These are phyloP conservation scores for Aulostomus chinensis DNA, from an alignment of 2,797 vertebrate species.

Conservation along the genomic window DNA sequence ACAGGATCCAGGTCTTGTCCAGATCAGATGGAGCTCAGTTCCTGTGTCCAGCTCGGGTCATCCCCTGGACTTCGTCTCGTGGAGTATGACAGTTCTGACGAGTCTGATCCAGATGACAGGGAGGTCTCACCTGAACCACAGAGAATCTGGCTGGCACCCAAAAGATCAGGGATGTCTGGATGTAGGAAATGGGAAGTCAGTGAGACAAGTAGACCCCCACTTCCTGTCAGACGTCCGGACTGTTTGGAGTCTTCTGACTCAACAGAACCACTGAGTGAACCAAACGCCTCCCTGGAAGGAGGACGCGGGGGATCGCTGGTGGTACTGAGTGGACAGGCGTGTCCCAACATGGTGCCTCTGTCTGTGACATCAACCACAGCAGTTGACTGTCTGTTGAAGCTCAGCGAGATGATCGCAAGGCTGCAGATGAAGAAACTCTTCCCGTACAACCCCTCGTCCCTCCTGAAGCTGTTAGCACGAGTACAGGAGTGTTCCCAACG, in stretches of 20 bases:
- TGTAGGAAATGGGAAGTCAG: background rate
- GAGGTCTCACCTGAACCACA: conserved; percentile 16
- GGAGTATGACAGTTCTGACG: conserved; percentile 89
- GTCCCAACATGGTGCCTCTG: background rate
- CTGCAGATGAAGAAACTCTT: conserved; percentile 87
- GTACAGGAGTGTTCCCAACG: too few species aligned
- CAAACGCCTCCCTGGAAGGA: background rate
- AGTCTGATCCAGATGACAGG: conserved; percentile 80
- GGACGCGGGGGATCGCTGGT: background rate
- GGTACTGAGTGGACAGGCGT: background rate
- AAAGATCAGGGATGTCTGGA: background rate
- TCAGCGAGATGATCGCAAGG: conserved; percentile 80
- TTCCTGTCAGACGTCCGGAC: background rate
- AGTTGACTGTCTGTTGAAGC: conserved; percentile 79
- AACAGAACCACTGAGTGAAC: background rate
- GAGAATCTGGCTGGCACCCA: background rate
- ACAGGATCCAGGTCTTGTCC: background rate
- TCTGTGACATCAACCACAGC: conserved; percentile 53
- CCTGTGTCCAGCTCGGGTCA: background rate
- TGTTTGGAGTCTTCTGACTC: background rate
- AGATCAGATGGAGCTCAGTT: background rate
- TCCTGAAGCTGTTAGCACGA: conserved; percentile 85
- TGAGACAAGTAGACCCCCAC: background rate
- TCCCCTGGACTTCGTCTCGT: conserved; percentile 71
- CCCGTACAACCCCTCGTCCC: conserved; percentile 89